These are phyloP conservation scores for Ptilonorhynchus violaceus DNA, from an alignment of 2,113 vertebrate species.

Conservation along the genomic window DNA sequence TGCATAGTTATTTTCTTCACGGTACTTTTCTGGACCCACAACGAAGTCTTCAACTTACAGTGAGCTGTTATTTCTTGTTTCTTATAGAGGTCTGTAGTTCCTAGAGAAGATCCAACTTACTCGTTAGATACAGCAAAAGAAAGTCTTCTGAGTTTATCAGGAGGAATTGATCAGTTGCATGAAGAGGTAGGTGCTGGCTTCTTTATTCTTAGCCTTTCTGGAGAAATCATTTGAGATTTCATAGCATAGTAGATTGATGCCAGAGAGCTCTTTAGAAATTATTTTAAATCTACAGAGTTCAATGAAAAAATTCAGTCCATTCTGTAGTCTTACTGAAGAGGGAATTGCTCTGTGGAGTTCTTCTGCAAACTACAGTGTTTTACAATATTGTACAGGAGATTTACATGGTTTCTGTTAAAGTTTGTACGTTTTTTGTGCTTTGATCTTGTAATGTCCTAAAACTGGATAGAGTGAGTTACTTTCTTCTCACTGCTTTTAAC, in stretches of 20 bases:
- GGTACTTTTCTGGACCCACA: background rate
- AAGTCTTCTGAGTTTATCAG: slow-evolving; percentile 45
- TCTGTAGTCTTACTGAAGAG: background rate
- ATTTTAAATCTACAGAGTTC: background rate
- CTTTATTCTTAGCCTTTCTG: background rate
- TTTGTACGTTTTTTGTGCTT: background rate
- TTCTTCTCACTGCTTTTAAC: background rate
- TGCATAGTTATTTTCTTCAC: background rate
- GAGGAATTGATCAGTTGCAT: slow-evolving; percentile 59
- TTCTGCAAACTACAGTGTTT: background rate
- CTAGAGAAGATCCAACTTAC: slow-evolving; percentile 31
- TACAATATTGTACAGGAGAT: background rate
- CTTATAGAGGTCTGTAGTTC: slow-evolving; percentile 57
- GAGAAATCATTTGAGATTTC: background rate
- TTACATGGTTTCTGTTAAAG: background rate
- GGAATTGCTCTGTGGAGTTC: background rate
- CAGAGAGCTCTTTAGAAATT: background rate
- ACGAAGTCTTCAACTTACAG: background rate
- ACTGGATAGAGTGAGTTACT: background rate
- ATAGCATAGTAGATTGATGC: background rate
- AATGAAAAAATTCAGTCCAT: background rate
- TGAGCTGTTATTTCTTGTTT: background rate
- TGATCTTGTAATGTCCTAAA: background rate
- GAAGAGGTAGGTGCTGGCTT: slow-evolving; percentile 41
- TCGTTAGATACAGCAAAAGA: slow-evolving; percentile 27